Percentiles rank a stretch among this genome's conserved stretches.
Conservation (phyloP, 2,113 vertebrate genomes). For the Andinoacara biseriatus region DNA sequence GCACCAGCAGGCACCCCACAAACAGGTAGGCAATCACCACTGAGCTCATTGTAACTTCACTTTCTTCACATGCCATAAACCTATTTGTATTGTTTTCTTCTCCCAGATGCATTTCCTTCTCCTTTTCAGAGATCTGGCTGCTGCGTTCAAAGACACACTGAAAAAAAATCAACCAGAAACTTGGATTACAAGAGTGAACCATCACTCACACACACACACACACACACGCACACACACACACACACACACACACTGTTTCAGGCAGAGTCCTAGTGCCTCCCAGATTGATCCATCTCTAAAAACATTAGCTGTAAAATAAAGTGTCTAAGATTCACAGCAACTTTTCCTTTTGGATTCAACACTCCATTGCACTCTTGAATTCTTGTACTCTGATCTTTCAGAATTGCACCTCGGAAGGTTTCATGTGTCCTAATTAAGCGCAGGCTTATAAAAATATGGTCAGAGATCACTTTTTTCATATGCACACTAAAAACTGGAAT, state of each 20-base stretch:
- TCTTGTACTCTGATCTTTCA: background rate
- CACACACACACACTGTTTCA: background rate
- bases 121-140: constrained; percentile 33
- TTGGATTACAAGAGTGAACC: background rate
- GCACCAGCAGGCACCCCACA: constrained; percentile 8
- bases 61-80: constrained; percentile 27
- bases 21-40: constrained; percentile 25
- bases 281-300: background rate
- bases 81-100: constrained; percentile 60
- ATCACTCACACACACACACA: background rate
- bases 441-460: background rate
- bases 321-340: background rate
- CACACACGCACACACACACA: no score
- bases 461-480: background rate
- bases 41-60: constrained; percentile 23
- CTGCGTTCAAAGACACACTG: background rate
- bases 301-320: background rate
- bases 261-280: background rate
- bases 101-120: constrained; percentile 57
- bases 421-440: background rate
- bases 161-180: background rate
- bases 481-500: background rate
- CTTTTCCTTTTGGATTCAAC: background rate
- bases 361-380: background rate
- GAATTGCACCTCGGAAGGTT: background rate